A percentile compares a stretch with the other conserved stretches of the same genome.
Evolutionary conservation across 2,113 vertebrate species (phyloP).

Genomic region (Campylomormyrus numenius): DNA sequence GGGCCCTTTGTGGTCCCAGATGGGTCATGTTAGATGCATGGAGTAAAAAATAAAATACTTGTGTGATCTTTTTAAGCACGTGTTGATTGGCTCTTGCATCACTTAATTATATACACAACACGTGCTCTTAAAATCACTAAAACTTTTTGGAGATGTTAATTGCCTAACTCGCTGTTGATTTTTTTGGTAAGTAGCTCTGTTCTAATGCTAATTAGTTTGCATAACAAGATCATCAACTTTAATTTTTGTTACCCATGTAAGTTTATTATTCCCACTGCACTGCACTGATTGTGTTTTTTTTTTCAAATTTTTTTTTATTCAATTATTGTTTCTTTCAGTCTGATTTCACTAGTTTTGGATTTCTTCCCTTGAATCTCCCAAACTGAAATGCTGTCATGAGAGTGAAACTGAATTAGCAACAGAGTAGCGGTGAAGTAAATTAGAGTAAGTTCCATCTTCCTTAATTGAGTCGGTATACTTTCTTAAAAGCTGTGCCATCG

Average conservation of each 20-base stretch:
- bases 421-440: not conserved
- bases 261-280: not conserved
- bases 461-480: constrained; percentile 28
- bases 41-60: not conserved
- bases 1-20: constrained; percentile 38
- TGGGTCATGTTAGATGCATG: constrained; percentile 29
- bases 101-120: not conserved
- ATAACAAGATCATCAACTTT: not conserved
- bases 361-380: not conserved
- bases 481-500: constrained; percentile 29
- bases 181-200: not conserved
- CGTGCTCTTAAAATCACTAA: not conserved
- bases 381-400: not conserved
- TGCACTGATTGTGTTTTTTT: not conserved
- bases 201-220: not conserved
- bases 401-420: not conserved
- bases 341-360: not conserved
- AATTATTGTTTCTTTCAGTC: not conserved
- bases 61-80: not conserved
- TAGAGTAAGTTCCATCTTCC: constrained; percentile 10
- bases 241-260: not conserved
- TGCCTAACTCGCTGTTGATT: not conserved
- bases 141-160: not conserved
- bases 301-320: not conserved
- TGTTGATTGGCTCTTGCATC: not conserved